Evolutionary conservation across 2,113 vertebrate species (phyloP).

Genomic region (Emydura subglobosa): DNA sequence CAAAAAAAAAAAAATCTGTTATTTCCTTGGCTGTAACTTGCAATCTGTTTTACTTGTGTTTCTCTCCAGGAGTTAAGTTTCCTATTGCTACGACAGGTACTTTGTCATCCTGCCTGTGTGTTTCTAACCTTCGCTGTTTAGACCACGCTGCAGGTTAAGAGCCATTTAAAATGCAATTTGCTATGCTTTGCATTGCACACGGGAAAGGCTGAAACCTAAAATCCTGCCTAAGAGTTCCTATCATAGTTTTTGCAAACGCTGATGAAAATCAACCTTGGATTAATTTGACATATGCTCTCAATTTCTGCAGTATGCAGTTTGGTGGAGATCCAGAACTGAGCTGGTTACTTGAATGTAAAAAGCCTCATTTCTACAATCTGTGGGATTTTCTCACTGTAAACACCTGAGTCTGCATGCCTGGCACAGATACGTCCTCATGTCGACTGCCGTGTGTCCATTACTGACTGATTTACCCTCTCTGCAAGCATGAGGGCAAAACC

Average conservation of each 20-base stretch:
- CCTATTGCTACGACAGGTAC: background rate
- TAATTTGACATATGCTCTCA: background rate
- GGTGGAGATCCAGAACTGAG: background rate
- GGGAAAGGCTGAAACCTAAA: background rate
- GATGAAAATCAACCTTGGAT: background rate
- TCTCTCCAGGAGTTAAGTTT: background rate
- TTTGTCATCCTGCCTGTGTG: background rate
- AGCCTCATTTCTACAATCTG: accelerated
- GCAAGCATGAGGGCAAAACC: background rate
- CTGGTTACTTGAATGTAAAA: background rate
- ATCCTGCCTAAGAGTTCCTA: background rate
- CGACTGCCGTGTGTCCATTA: background rate
- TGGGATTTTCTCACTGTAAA: background rate
- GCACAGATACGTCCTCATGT: accelerated
- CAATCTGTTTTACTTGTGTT: background rate
- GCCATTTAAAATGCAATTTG: background rate
- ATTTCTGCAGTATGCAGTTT: background rate
- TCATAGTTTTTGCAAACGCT: accelerated
- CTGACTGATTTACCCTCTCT: background rate
- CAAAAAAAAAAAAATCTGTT: background rate
- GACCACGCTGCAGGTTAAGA: background rate
- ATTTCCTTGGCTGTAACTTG: background rate
- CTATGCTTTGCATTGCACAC: accelerated
- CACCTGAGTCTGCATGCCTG: accelerated
- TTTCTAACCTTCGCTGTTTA: background rate